Conservation (phyloP, 2,888 invertebrate genomes). For the Cantharis rufa region DNA sequence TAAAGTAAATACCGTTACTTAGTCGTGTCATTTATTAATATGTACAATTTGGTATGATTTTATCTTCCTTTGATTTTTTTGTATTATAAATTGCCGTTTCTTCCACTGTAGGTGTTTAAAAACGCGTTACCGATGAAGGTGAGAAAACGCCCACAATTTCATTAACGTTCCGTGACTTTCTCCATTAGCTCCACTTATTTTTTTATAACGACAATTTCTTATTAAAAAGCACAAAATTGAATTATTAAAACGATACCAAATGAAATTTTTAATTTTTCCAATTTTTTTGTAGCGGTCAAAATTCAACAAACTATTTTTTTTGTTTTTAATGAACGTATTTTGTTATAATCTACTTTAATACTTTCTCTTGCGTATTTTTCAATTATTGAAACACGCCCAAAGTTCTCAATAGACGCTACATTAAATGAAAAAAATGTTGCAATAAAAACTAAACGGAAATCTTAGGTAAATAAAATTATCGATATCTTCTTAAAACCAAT, state of each 20-base stretch:
- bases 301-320: neutral
- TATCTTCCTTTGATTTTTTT: conserved; percentile 34
- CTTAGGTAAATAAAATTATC: neutral
- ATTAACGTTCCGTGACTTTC: conserved; percentile 31
- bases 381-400: neutral
- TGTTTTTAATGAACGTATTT: neutral
- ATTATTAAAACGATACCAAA: neutral
- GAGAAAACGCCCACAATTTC: conserved; percentile 34
- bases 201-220: neutral
- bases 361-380: neutral
- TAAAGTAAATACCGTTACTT: neutral
- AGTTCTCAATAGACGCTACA: neutral
- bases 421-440: neutral
- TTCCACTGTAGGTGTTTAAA: conserved; percentile 30
- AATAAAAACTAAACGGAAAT: neutral
- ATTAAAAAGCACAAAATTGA: neutral
- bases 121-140: conserved; percentile 27
- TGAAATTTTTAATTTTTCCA: neutral
- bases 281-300: neutral
- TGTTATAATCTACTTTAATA: neutral
- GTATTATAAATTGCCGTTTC: conserved; percentile 23
- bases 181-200: conserved; percentile 25
- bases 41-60: conserved; percentile 36
- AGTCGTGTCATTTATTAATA: conserved; percentile 34
- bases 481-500: neutral